Evolutionary conservation across 2,113 vertebrate genomes (phyloP), one percentile per base, ranked within the genome.

Genomic region (Brachyhypopomus gauderio): DNA sequence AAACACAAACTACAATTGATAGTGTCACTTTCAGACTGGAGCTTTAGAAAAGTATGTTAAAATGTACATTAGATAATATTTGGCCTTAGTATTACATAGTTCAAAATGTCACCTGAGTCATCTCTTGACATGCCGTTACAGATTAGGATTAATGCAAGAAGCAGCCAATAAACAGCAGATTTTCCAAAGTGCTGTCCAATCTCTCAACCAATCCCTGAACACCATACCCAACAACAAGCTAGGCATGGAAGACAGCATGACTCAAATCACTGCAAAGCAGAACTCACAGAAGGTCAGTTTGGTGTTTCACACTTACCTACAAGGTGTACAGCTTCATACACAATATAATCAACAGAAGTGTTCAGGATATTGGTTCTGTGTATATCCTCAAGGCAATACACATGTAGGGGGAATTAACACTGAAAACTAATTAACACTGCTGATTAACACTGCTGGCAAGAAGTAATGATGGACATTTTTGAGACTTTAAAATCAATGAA

Each of bases 161-260:
- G 89, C 91, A 19, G 83, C 84, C 83, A 94, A 92, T 69, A 93
- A 92, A 83, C 93, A 95, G 81, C 95, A 97, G 88, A 95, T 94
- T 79, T 96, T 97, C 87, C 93, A 94, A 85, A 96, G 91, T 45
- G 86, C 92, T 14, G 89, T 86, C n/a, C 94, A 98, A 77, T 95
- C 94, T 20, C 80, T 98, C 87, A 95, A 94, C 81, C 93, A 94
- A 86, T 98, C 95, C 92, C 89, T 99, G 87, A 91, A 95, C 83
- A 95, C 94, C 79, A 87, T 98, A 55, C 96, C 96, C 14, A 91
- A 77, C 78, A 93, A 93, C 80, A 87, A 89, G 60, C 87, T 96
- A 70, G 88, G 85, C 76, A 90, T 95, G 27, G 90, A 84, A 0
- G 96, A 98, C 12, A 91, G 92, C 36, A 87, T 93, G 5, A 91